Evolutionary conservation across 2,113 vertebrate species (phyloP).

Genomic region (Tragelaphus buxtoni): DNA sequence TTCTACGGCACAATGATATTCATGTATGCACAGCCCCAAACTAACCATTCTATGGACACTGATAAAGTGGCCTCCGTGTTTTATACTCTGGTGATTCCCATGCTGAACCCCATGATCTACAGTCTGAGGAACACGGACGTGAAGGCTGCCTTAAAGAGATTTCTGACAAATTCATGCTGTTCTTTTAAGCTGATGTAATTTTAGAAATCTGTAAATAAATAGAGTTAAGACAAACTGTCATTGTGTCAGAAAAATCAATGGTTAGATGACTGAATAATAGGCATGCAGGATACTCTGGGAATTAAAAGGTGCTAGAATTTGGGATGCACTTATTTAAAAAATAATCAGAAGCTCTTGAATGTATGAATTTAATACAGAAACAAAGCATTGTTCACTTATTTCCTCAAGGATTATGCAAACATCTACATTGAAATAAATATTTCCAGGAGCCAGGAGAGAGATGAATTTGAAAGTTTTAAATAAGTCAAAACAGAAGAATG

Average conservation of each 20-base stretch:
- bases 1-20: slow-evolving; percentile 43
- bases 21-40: slow-evolving; percentile 40
- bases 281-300: not conserved
- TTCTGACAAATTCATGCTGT: not conserved
- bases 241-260: not conserved
- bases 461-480: not conserved
- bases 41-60: slow-evolving; percentile 31
- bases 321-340: not conserved
- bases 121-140: not conserved
- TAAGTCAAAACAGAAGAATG: not conserved
- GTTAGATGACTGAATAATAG: not conserved
- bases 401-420: not conserved
- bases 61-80: slow-evolving; percentile 62
- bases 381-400: not conserved
- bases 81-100: slow-evolving; percentile 59
- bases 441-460: not conserved
- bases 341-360: not conserved
- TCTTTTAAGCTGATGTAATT: not conserved
- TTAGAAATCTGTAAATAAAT: not conserved
- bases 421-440: not conserved
- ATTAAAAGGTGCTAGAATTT: not conserved
- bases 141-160: not conserved
- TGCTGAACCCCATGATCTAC: slow-evolving; percentile 58
- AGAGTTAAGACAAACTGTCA: not conserved
- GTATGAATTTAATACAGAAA: not conserved